Evolutionary conservation across 1,140 invertebrate species (phyloP).

Genomic region (Apis florea): DNA sequence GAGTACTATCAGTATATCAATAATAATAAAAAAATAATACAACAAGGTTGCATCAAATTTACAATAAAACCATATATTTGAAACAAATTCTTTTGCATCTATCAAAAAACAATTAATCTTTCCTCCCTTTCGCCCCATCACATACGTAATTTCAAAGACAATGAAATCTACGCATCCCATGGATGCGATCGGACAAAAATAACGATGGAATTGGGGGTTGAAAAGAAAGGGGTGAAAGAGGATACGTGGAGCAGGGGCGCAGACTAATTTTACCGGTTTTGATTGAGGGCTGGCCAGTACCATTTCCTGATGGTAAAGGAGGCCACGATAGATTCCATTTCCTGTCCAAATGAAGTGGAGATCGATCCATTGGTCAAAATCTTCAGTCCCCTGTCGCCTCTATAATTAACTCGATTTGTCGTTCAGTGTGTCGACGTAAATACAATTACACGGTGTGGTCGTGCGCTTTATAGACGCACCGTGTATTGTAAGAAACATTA

Average conservation of each 20-base stretch:
- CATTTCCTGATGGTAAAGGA: constrained; percentile 57
- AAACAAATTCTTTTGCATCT: no score
- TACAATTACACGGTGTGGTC: background rate
- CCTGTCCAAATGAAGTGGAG: constrained; percentile 45
- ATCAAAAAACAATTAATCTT: background rate
- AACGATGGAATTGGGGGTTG: constrained; percentile 43
- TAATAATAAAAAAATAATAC: no score
- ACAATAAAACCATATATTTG: background rate
- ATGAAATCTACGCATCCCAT: no score
- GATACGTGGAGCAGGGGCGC: constrained; percentile 46
- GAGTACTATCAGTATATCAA: no score
- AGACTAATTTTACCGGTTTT: constrained; percentile 68
- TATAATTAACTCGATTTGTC: background rate
- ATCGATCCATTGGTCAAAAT: constrained; percentile 21
- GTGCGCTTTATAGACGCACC: background rate
- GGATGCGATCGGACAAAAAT: background rate
- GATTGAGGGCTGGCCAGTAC: constrained; percentile 62
- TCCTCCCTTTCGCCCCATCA: background rate
- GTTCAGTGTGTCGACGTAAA: background rate
- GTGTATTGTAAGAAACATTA: background rate
- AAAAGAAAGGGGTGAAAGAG: constrained; percentile 18
- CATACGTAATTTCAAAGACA: background rate
- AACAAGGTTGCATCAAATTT: background rate
- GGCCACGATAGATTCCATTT: constrained; percentile 65
- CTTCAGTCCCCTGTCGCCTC: background rate